Evolutionary conservation across 2,888 invertebrate genomes (phyloP).

Genomic region (Tachina lurida): DNA sequence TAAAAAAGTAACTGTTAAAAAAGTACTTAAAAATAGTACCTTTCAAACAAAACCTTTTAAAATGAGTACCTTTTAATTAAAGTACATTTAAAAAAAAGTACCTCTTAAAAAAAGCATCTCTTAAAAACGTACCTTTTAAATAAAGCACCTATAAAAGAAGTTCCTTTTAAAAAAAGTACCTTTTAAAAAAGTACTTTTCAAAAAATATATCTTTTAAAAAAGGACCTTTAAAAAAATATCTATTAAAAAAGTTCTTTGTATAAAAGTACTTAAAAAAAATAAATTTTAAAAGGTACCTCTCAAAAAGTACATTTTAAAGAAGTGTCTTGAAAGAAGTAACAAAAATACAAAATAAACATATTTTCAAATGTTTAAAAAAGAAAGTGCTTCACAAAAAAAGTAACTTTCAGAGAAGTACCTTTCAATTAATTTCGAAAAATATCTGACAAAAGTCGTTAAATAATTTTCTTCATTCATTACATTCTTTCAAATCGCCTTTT

Average conservation of each 20-base stretch:
- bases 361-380: no score
- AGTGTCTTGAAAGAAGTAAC: no score
- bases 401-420: not conserved
- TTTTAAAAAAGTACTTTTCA: no score
- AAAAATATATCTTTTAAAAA: not conserved
- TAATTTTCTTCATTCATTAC: not conserved
- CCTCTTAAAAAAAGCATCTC: not conserved
- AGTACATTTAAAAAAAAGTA: no score
- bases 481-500: constrained; percentile 17
- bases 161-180: not conserved
- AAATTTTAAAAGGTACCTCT: not conserved
- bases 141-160: not conserved
- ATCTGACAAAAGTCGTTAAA: not conserved
- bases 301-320: no score
- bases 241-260: not conserved
- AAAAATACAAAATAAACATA: no score
- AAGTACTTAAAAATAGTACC: not conserved
- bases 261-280: not conserved
- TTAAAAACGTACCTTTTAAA: not conserved
- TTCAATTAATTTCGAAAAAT: not conserved
- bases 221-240: not conserved
- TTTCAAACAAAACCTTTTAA: not conserved
- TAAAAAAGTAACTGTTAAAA: no score
- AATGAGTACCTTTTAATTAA: not conserved
- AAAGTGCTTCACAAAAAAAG: not conserved